phyloP scores from a whole-genome alignment of 2,888 invertebrate genomes.

The Brenthis hecate region DNA sequence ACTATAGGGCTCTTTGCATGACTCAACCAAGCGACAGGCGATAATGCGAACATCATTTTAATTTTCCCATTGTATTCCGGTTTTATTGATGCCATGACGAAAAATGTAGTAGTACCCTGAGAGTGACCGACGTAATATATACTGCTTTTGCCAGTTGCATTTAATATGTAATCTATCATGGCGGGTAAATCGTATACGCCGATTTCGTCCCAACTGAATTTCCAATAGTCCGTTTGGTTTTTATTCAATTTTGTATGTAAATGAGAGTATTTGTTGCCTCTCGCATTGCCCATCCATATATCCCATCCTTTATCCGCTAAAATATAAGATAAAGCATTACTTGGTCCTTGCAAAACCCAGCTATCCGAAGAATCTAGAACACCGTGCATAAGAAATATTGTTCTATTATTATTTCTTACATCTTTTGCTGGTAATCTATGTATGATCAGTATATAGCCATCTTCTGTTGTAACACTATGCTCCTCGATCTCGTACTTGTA shows the following conservation, averaged over 20 bases:
- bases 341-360: slow-evolving; percentile 86
- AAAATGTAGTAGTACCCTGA: slow-evolving; percentile 84
- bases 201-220: slow-evolving; percentile 88
- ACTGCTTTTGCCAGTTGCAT: slow-evolving; percentile 69
- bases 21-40: slow-evolving; percentile 81
- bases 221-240: slow-evolving; percentile 57
- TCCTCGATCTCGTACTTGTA: slow-evolving; percentile 58
- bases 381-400: slow-evolving; percentile 90
- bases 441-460: slow-evolving; percentile 60
- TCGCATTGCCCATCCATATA: slow-evolving; percentile 92
- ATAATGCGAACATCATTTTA: slow-evolving; percentile 78
- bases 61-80: slow-evolving; percentile 83
- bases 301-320: slow-evolving; percentile 86
- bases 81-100: slow-evolving; percentile 77
- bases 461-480: slow-evolving; percentile 59
- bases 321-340: slow-evolving; percentile 83
- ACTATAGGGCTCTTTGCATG: slow-evolving; percentile 66
- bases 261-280: slow-evolving; percentile 88
- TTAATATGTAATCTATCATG: slow-evolving; percentile 84
- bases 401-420: slow-evolving; percentile 49
- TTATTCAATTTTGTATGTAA: slow-evolving; percentile 67
- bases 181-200: slow-evolving; percentile 87
- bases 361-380: slow-evolving; percentile 87
- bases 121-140: slow-evolving; percentile 88
- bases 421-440: slow-evolving; percentile 55